Percentiles rank a stretch among this genome's conserved stretches.
Conservation (phyloP, 53 echinoderm and acorn worm genomes). For the Luidia sarsii region DNA sequence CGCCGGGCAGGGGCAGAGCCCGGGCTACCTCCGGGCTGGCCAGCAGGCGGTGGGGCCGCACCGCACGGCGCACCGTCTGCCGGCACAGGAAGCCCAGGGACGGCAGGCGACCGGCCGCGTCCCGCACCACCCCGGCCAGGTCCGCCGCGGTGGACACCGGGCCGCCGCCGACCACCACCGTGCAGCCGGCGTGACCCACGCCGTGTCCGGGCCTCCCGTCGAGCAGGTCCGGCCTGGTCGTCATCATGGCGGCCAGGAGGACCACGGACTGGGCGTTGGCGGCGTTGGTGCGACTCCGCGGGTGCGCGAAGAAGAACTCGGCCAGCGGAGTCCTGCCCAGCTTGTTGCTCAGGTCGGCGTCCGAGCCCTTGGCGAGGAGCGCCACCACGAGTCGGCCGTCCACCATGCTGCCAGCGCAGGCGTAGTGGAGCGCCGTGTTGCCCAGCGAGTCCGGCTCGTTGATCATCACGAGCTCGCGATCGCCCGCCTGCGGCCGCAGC, state of each 20-base stretch:
- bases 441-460: constrained; percentile 42
- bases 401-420: constrained; percentile 36
- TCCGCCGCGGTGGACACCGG: constrained; percentile 38
- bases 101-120: constrained; percentile 14
- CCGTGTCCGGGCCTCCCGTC: not conserved
- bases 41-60: constrained; percentile 33
- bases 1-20: constrained; percentile 6
- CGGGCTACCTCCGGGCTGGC: not conserved
- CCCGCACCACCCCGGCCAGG: constrained; percentile 45
- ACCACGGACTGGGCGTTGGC: constrained; percentile 29
- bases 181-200: not conserved
- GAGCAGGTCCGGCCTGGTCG: constrained; percentile 24
- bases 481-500: too few relatives aligned
- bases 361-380: constrained; percentile 47
- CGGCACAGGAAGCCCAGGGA: constrained; percentile 52
- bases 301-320: constrained; percentile 34
- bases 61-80: constrained; percentile 40
- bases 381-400: constrained; percentile 43
- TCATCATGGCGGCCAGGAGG: constrained; percentile 31
- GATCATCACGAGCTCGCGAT: not conserved
- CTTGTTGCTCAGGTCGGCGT: constrained; percentile 59
- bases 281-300: constrained; percentile 17
- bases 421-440: constrained; percentile 58
- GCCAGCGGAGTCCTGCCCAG: constrained; percentile 33
- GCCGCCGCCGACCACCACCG: not conserved